Evolutionary conservation across 2,797 vertebrate genomes (phyloP).

Genomic region (Clarias laeviceps): DNA sequence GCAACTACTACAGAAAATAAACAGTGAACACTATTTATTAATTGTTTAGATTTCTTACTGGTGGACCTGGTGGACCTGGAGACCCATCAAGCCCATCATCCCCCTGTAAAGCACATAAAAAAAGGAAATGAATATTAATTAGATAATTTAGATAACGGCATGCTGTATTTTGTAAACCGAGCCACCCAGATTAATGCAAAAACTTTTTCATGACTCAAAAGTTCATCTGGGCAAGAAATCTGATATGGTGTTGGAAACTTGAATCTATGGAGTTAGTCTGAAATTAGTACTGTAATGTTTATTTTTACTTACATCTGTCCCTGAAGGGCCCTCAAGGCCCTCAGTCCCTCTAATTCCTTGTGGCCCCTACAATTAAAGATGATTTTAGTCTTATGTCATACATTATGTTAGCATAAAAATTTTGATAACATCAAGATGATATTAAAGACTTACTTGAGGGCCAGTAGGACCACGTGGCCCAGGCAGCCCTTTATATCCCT

Average conservation of each 20-base stretch:
- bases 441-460: slow-evolving; percentile 65
- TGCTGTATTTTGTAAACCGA: background rate
- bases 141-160: background rate
- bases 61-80: slow-evolving; percentile 65
- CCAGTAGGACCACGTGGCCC: slow-evolving; percentile 74
- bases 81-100: slow-evolving; percentile 70
- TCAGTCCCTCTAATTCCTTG: slow-evolving; percentile 73
- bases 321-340: slow-evolving; percentile 76
- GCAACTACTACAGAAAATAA: background rate
- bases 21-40: background rate
- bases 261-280: background rate
- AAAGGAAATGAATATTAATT: background rate
- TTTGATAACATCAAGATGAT: background rate
- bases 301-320: slow-evolving; percentile 73
- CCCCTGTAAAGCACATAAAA: slow-evolving; percentile 64
- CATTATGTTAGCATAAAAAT: background rate
- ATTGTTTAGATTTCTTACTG: slow-evolving; percentile 61
- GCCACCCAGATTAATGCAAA: background rate
- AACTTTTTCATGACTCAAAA: background rate
- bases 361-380: slow-evolving; percentile 70
- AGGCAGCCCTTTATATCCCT: slow-evolving; percentile 78
- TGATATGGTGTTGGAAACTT: background rate
- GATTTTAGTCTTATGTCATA: background rate
- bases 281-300: background rate
- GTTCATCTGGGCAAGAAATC: background rate